Conservation (phyloP, 2,113 vertebrate genomes). For the Geococcyx californianus region DNA sequence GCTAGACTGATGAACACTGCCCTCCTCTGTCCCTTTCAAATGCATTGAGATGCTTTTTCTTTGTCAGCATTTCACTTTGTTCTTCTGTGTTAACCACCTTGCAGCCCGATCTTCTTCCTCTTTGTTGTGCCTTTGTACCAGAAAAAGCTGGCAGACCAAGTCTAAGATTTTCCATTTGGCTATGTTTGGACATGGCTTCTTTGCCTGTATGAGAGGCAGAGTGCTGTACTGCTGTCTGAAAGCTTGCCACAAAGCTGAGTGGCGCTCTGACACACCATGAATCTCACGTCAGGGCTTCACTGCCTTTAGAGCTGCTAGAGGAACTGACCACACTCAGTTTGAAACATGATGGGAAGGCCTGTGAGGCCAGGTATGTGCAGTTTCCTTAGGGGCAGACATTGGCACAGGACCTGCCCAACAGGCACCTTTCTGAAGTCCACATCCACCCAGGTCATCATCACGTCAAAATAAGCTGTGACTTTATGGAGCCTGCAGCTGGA, state of each 20-base stretch:
- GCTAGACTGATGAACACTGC: background rate
- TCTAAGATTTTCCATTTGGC: background rate
- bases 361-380: background rate
- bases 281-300: background rate
- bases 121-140: background rate
- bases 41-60: background rate
- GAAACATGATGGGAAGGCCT: background rate
- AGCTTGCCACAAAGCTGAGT: background rate
- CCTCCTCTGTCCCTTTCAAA: background rate
- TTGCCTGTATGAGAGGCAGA: background rate
- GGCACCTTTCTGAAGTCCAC: background rate
- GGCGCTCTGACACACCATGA: background rate
- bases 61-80: background rate
- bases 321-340: background rate
- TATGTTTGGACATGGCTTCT: background rate
- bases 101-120: background rate
- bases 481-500: background rate
- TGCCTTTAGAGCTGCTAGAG: background rate
- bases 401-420: background rate
- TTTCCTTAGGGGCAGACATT: background rate
- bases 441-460: background rate
- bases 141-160: background rate
- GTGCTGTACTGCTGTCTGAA: background rate
- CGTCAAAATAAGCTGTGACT: background rate
- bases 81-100: background rate